phyloP scores from a whole-genome alignment of 2,797 vertebrate genomes.

The Macroramphosus scolopax region DNA sequence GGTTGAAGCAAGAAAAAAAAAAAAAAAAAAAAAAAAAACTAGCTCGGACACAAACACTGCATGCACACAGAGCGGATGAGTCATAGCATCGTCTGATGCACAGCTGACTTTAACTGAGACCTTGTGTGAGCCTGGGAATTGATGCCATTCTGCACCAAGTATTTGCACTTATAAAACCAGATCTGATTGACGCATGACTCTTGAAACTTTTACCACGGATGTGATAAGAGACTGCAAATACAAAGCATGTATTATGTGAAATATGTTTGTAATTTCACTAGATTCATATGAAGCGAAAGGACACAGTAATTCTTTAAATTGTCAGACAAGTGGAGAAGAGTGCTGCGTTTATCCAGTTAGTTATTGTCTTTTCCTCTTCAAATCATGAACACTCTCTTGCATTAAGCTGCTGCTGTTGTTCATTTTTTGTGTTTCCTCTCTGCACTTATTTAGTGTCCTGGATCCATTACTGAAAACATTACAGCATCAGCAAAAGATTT shows the following conservation, averaged over 20 bases:
- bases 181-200: constrained; percentile 6
- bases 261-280: constrained; percentile 19
- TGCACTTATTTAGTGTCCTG: constrained; percentile 60
- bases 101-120: constrained; percentile 57
- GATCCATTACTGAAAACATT: constrained; percentile 67
- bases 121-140: constrained; percentile 46
- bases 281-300: constrained; percentile 29
- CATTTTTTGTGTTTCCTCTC: constrained; percentile 51
- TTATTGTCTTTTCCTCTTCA: constrained; percentile 55
- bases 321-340: constrained; percentile 23
- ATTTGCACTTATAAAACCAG: too few species aligned
- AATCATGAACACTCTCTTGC: constrained; percentile 63
- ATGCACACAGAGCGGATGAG: constrained; percentile 30
- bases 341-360: constrained; percentile 53
- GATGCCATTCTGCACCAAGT: constrained; percentile 39
- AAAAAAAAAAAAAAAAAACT: too few species aligned
- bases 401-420: constrained; percentile 67
- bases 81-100: constrained; percentile 39
- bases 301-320: constrained; percentile 14
- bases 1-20: constrained; percentile 31
- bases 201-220: too few species aligned
- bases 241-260: too few species aligned
- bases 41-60: constrained; percentile 36
- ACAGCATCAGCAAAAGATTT: constrained; percentile 68
- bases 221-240: too few species aligned